A percentile compares a stretch with the other conserved stretches of the same genome.
Conservation (phyloP, 1,140 invertebrate genomes). For the Limonius californicus region DNA sequence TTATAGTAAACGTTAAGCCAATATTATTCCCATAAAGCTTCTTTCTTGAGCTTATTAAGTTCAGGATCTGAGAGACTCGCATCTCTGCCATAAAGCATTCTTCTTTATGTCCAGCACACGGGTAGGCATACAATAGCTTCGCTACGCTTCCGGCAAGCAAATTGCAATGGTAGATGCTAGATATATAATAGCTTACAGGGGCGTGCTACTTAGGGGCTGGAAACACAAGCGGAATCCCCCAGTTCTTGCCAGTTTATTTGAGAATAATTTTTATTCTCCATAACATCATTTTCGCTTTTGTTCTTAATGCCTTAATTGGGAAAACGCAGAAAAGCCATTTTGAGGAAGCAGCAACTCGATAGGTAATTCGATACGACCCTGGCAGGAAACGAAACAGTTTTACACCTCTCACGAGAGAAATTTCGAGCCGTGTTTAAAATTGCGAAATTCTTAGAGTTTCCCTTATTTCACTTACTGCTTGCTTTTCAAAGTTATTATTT, state of each 20-base stretch:
- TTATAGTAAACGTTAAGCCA: conserved; percentile 11
- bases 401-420: conserved; percentile 17
- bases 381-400: background rate
- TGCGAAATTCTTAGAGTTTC: conserved; percentile 12
- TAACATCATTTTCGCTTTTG: too few relatives aligned
- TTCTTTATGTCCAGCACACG: conserved; percentile 16
- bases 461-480: background rate
- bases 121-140: conserved; percentile 14
- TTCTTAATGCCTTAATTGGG: too few relatives aligned
- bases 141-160: conserved; percentile 17
- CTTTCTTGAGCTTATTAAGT: conserved; percentile 16
- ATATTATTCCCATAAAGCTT: conserved; percentile 15
- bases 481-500: background rate
- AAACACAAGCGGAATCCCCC: too few relatives aligned
- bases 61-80: conserved; percentile 13
- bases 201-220: background rate
- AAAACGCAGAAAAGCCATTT: too few relatives aligned
- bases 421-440: conserved; percentile 5
- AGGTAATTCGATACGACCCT: background rate
- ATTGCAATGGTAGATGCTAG: conserved; percentile 16
- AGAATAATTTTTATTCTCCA: background rate
- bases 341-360: too few relatives aligned
- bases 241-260: background rate
- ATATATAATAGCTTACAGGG: conserved; percentile 1
- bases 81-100: conserved; percentile 15